These are phyloP conservation scores for Lepidurus apus DNA, from an alignment of 1,140 invertebrate species.

Conservation along the genomic window DNA sequence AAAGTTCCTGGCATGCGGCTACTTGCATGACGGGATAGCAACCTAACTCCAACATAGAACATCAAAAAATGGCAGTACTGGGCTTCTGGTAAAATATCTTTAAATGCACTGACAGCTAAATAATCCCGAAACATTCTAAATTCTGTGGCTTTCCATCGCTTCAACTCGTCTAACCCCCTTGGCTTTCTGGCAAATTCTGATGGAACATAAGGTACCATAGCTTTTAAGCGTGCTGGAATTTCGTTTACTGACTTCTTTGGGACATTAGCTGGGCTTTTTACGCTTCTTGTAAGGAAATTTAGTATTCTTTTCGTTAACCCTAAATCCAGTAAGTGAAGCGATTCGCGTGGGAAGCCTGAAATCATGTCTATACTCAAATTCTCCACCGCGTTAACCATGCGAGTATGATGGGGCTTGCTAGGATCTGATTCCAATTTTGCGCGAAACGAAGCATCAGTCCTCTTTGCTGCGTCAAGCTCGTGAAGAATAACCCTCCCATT, in stretches of 20 bases:
- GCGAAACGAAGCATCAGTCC: slow-evolving; percentile 30
- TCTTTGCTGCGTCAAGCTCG: slow-evolving; percentile 19
- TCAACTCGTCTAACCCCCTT: not conserved
- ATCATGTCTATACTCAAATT: too few relatives aligned
- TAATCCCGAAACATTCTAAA: not conserved
- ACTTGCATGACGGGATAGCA: not conserved
- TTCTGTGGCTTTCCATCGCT: not conserved
- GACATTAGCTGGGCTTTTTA: not conserved
- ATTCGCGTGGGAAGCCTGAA: too few relatives aligned
- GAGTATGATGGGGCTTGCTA: too few relatives aligned
- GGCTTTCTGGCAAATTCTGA: slow-evolving; percentile 3
- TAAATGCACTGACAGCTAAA: not conserved
- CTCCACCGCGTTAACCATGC: not conserved
- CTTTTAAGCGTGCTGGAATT: not conserved
- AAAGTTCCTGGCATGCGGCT: not conserved
- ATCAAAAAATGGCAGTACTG: not conserved
- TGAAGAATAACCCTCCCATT: slow-evolving; percentile 34
- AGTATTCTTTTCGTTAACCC: not conserved
- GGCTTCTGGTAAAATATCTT: not conserved
- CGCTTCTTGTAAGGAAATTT: not conserved
- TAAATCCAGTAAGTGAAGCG: too few relatives aligned
- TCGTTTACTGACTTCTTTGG: too few relatives aligned
- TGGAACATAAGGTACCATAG: not conserved
- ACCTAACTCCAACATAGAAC: not conserved
- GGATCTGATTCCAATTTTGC: not conserved